Base-by-base conservation (phyloP, 1,140 invertebrate species). In the Helicorthomorpha holstii region DNA sequence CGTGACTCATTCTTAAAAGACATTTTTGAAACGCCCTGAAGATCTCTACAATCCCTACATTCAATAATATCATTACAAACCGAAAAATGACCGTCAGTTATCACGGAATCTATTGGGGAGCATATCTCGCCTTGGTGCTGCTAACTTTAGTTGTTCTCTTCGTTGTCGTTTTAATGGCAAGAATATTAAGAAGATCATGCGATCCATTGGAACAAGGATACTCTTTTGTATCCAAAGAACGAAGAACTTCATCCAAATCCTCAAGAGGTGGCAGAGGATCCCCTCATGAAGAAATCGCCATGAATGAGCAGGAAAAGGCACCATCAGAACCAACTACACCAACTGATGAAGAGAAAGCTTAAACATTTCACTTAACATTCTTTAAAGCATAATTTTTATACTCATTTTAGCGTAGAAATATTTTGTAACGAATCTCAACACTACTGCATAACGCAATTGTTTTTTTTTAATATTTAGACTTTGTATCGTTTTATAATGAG, bases 221-320 rank as follows among this genome's bases (percentile, higher is more conserved):
- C 4, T 22, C 16, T 34, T 26, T 43, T 43, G 26, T 27, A 7
- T 12, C 25, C 23, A 3, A 3, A 19, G 23, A 25, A n/a, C n/a
- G 2, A 23, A 2, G 3, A 42, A 25, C 7, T 19, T 45, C 43
- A 21, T 23, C 16, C 10, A 7, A 7, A 7, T 7, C 4, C 19
- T 38, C n/a, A 3, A 34, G n/a, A 22, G n/a, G 3, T 7, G 3
- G 3, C 27, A 34, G 16, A n/a, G 12, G 29, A 49, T 3, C 4
- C 4, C 14, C n/a, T n/a, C 29, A 34, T 16, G 50, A 51, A 44
- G 34, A 23, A 25, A 51, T 51, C 21, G 19, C 50, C 24, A 12
- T 51, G 7, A n/a, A n/a, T n/a, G n/a, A n/a, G n/a, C 19, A 51
- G 26, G 50, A 51, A 27, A 51, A 51, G 24, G 14, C 48, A 34